Evolutionary conservation across 2,113 vertebrate genomes (phyloP).

Genomic region (Daboia siamensis): DNA sequence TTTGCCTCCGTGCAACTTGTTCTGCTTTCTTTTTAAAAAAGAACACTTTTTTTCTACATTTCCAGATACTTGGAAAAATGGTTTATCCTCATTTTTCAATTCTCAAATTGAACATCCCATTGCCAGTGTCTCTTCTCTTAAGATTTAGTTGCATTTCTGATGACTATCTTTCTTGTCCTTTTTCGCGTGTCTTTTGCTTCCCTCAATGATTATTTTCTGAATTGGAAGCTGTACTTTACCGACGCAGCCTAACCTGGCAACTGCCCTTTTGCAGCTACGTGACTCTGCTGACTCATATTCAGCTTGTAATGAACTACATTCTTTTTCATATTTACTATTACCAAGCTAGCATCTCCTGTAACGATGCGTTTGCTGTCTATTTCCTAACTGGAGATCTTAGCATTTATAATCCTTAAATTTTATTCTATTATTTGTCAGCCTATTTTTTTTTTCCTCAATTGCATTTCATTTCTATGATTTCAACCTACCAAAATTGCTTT

Average conservation of each 20-base stretch:
- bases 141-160: neutral
- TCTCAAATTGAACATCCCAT: neutral
- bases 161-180: neutral
- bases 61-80: neutral
- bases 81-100: neutral
- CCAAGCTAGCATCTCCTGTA: neutral
- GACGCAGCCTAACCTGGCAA: neutral
- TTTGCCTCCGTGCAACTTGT: neutral
- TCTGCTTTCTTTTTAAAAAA: neutral
- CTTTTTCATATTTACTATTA: neutral
- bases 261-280: neutral
- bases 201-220: neutral
- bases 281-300: neutral
- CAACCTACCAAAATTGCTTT: neutral
- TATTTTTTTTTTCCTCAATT: neutral
- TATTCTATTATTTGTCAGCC: neutral
- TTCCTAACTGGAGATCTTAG: neutral
- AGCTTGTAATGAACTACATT: neutral
- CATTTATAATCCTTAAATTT: neutral
- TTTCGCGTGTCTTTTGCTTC: neutral
- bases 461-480: neutral
- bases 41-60: neutral
- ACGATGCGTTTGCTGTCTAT: neutral
- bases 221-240: neutral
- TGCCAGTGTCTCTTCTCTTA: neutral